Base-by-base conservation (phyloP, 2,888 invertebrate species). In the Eristalis intricaria region DNA sequence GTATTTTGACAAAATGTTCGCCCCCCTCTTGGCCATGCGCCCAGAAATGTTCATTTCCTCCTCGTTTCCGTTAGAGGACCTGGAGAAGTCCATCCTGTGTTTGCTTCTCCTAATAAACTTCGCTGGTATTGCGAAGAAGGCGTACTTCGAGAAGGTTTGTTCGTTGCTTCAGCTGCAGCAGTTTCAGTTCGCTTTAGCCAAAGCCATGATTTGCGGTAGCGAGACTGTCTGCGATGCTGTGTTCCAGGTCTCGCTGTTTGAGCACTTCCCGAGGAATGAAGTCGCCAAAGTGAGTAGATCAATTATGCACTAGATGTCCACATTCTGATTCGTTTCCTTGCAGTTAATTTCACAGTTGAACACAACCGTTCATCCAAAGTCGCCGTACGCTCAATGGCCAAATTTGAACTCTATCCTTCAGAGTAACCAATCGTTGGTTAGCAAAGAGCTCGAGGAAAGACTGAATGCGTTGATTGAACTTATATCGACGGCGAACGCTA, bases 1-100 rank as follows among this genome's bases (percentile, higher is more conserved):
- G 1, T 92, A 91, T 76, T 93, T 92, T 70, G 92, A 93, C 83
- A 93, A 92, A 89, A 91, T 93, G 66, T 89, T 93, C 15, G 89
- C 91, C 0, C 90, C 91, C 0, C 89, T 93, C 0, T 50, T 92
- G 0, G 89, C 90, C 2, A 89, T 90, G 8, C 89, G 90, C 35
- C 89, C 90, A 0, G 91, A 92, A 73, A 89, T 90, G 82, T 80
- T 89, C 43, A 79, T 69, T 19, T 75, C 83, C 23, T 75, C 86
- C 8, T 86, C 88, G 35, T 74, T 89, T 22, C 50, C 89, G 0
- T 50, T 89, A 50, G 74, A 90, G 0, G 92, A 92, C 63, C 90
- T 92, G 69, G 91, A 92, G 71, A 92, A 92, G 83, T 90, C 90
- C 50, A 89, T 91, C 32, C 91, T 91, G 63, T 92, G 92, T 60